Percentiles rank a stretch among this genome's conserved stretches.
Conservation (phyloP, 2,888 invertebrate species). For the Caenorhabditis plicata region DNA sequence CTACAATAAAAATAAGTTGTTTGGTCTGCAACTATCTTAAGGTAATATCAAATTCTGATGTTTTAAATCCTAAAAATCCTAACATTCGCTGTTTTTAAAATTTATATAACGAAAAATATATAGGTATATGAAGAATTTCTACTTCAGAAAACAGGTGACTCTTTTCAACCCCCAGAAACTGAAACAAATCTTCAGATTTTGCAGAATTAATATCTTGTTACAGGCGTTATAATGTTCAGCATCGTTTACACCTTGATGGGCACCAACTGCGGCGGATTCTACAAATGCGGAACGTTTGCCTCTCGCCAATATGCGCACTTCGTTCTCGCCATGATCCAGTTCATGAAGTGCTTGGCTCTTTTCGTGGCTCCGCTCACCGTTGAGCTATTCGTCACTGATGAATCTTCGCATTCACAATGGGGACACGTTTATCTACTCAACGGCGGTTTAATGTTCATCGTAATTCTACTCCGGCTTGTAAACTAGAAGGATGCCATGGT, state of each 20-base stretch:
- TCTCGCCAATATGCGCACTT: constrained; percentile 56
- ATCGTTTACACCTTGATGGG: constrained; percentile 51
- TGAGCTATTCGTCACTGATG: constrained; percentile 45
- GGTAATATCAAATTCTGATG: too few species aligned
- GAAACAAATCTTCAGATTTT: too few species aligned
- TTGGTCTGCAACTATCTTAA: too few species aligned
- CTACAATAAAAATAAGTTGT: too few species aligned
- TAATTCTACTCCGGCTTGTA: constrained; percentile 4
- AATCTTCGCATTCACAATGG: constrained; percentile 35
- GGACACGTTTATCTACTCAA: constrained; percentile 38
- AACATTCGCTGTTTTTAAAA: too few species aligned
- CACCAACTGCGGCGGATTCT: constrained; percentile 60
- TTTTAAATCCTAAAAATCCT: too few species aligned
- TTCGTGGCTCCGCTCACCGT: constrained; percentile 55
- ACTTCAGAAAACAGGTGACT: too few species aligned
- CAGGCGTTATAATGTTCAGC: constrained; percentile 36
- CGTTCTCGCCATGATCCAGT: constrained; percentile 55
- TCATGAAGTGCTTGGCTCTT: constrained; percentile 58
- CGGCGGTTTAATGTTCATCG: constrained; percentile 34
- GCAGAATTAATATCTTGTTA: not conserved
- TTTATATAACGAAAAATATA: too few species aligned
- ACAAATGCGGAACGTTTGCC: constrained; percentile 58
- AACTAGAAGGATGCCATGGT: not conserved
- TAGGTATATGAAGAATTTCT: too few species aligned
- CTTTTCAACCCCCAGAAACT: too few species aligned